A percentile compares a stretch with the other conserved stretches of the same genome.
Conservation (phyloP, 1,140 invertebrate genomes). For the Saccostrea cuccullata region DNA sequence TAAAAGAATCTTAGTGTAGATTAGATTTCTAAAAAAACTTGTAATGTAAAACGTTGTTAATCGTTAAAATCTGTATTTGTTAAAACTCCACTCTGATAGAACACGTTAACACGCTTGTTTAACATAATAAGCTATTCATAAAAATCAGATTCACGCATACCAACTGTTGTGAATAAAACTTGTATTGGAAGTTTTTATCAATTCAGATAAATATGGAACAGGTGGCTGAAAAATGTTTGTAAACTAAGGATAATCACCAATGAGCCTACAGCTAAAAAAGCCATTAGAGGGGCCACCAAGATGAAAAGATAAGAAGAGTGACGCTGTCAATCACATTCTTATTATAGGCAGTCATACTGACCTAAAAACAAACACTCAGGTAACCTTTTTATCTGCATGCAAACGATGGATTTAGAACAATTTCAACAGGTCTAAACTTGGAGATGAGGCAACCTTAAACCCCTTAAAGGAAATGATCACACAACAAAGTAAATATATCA, state of each 20-base stretch:
- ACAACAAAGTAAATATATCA: no score
- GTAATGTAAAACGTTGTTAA: no score
- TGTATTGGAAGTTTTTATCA: neutral
- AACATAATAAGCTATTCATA: no score
- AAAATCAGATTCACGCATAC: no score
- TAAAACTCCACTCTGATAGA: no score
- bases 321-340: neutral
- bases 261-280: neutral
- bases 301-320: neutral
- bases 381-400: neutral
- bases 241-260: neutral
- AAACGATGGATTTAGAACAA: neutral
- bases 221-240: neutral
- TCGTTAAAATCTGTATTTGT: no score
- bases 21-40: no score
- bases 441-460: neutral
- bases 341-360: neutral
- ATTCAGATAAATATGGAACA: neutral
- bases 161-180: no score
- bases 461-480: no score
- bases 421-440: slow-evolving; percentile 9
- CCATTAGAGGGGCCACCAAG: neutral
- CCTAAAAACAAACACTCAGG: slow-evolving; percentile 4
- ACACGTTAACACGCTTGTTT: no score
- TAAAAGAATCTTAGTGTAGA: no score